These are phyloP conservation scores for Apantesis nais DNA, from an alignment of 2,888 invertebrate genomes.

Conservation along the genomic window DNA sequence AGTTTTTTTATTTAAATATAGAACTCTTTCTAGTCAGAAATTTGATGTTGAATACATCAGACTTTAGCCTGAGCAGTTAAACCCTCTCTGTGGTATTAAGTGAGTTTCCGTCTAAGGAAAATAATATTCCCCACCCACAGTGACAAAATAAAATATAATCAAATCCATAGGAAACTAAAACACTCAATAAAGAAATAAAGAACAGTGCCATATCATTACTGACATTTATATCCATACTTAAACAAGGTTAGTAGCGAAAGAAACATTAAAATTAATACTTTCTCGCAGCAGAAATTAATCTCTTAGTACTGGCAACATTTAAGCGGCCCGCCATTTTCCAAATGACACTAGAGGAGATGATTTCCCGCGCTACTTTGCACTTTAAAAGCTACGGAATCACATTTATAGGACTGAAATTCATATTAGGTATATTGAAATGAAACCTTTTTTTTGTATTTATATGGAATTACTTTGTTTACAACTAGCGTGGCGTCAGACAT, in stretches of 20 bases:
- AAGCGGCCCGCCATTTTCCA: constrained; percentile 67
- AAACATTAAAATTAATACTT: constrained; percentile 55
- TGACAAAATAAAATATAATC: background rate
- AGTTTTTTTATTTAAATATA: no score
- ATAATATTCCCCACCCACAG: background rate
- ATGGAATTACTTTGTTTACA: no score
- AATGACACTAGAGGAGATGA: constrained; percentile 65
- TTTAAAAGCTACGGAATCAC: constrained; percentile 34
- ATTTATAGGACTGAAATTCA: background rate
- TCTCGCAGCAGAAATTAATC: constrained; percentile 49
- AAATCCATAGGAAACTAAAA: constrained; percentile 11
- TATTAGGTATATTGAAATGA: background rate
- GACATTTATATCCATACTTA: constrained; percentile 38
- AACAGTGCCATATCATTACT: constrained; percentile 31
- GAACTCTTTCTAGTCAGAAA: no score
- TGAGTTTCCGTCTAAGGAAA: background rate
- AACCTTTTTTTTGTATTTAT: no score
- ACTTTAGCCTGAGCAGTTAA: no score
- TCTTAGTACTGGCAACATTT: constrained; percentile 66
- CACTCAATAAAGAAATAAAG: constrained; percentile 12
- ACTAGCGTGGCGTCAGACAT: no score
- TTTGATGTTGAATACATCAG: no score
- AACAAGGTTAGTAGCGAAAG: constrained; percentile 31
- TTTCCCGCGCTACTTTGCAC: constrained; percentile 46
- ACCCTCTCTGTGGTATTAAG: no score